Base-by-base conservation (phyloP, 2,797 vertebrate genomes). In the Parotocinclus haroldoi region DNA sequence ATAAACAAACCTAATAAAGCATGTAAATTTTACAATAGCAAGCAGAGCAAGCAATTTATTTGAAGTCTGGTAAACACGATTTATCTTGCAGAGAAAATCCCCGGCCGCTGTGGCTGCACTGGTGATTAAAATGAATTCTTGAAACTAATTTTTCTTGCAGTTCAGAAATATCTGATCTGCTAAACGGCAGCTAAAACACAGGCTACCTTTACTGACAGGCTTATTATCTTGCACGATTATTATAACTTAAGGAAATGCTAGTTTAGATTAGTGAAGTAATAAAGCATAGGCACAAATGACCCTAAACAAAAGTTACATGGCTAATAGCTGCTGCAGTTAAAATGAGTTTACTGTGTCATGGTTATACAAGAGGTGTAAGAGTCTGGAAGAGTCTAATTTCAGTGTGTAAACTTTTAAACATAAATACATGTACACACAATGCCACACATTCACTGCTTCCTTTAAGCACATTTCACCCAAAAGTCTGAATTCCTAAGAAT, bases 41-140 rank as follows among this genome's bases (percentile, higher is more conserved):
- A 27, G 27, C 27, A 44, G 9, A 44, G 11, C 11, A 44, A 63
- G 68, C 53, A 67, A 52, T 27, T 13, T 38, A 59, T 72, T 64
- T 67, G 51, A 19, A 4, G 56, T 63, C 58, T 51, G 42, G 69
- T 72, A 74, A 76, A 79, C 77, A 79, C 58, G 67, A 74, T 76
- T 74, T 72, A 74, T 76, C 59, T 69, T 72, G 38, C 48, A 54
- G 36, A 63, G 55, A 54, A 69, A 64, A 66, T 74, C 67, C 69
- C 66, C 62, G 71, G 62, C 72, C 54, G 60, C 67, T 65, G 66
- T 65, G 60, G 57, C 64, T 73, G 68, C 70, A 63, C 59, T 50
- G 58, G 69, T 68, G 69, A 76, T 76, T 74, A 79, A 70, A 72
- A 79, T 66, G 63, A 72, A 67, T 79, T 76, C 74, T 79, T 76